A percentile compares a stretch with the other conserved stretches of the same genome.
These are phyloP conservation scores for Motacilla tschutschensis DNA, from an alignment of 2,113 vertebrate species.

Conservation along the genomic window DNA sequence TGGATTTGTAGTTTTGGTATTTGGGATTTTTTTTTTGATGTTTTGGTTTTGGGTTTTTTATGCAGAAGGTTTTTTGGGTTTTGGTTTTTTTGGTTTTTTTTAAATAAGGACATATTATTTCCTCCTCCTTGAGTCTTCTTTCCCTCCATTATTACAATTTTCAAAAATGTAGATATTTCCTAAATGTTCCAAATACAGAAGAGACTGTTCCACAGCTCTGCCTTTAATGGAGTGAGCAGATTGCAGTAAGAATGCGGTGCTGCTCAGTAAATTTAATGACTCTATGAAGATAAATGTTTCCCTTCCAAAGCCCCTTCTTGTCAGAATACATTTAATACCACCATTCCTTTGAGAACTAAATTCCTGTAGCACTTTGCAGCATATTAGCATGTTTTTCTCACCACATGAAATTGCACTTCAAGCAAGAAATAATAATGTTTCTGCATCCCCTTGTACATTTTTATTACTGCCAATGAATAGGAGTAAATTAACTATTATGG, in stretches of 20 bases:
- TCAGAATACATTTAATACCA: slow-evolving; percentile 84
- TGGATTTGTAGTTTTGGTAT: background rate
- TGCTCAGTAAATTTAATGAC: slow-evolving; percentile 85
- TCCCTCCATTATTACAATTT: slow-evolving; percentile 51
- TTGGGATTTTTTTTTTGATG: background rate
- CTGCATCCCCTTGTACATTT: slow-evolving; percentile 80
- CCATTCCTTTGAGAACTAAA: slow-evolving; percentile 82
- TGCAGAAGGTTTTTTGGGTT: background rate
- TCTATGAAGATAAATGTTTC: slow-evolving; percentile 87
- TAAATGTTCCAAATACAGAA: slow-evolving; percentile 57
- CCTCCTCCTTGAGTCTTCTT: background rate
- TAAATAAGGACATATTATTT: slow-evolving; percentile 21
- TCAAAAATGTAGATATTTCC: slow-evolving; percentile 49
- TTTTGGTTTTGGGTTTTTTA: background rate
- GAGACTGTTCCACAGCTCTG: slow-evolving; percentile 68
- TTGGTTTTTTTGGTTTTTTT: no score
- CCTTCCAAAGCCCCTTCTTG: slow-evolving; percentile 80
- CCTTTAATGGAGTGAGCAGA: slow-evolving; percentile 83
- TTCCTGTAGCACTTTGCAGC: slow-evolving; percentile 79
- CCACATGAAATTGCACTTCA: slow-evolving; percentile 82
- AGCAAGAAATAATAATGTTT: slow-evolving; percentile 85
- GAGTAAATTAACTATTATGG: slow-evolving; percentile 84
- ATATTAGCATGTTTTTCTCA: slow-evolving; percentile 82
- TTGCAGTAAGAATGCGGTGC: slow-evolving; percentile 75
- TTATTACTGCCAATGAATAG: slow-evolving; percentile 84